phyloP scores from a whole-genome alignment of 1,140 invertebrate species.

The Macrobrachium rosenbergii region DNA sequence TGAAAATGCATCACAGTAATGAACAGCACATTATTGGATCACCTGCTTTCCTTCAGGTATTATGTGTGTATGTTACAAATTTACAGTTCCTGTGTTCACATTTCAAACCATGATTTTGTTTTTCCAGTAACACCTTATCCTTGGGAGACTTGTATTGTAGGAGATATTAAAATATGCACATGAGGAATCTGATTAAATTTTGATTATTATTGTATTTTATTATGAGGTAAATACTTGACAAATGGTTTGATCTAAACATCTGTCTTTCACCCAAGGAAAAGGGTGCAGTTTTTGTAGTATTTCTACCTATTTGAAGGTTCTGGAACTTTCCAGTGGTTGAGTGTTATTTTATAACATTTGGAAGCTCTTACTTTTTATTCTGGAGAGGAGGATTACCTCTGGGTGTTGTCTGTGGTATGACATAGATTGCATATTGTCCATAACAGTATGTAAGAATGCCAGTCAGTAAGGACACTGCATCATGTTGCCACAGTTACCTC shows the following conservation, averaged over 20 bases:
- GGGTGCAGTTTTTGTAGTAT: background rate
- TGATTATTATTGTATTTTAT: background rate
- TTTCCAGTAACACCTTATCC: conserved; percentile 29
- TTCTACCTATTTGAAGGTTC: too few relatives aligned
- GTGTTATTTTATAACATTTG: background rate
- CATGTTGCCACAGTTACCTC: background rate
- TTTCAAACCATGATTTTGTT: conserved; percentile 3
- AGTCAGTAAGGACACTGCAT: background rate
- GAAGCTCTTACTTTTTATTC: background rate
- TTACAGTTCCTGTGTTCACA: conserved; percentile 44
- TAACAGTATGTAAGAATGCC: background rate
- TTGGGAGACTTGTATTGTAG: conserved; percentile 18
- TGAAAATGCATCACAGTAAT: too few relatives aligned
- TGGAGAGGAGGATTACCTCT: background rate
- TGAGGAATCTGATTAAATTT: background rate
- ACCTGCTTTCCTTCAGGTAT: conserved; percentile 14
- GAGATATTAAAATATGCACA: background rate
- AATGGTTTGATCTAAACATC: background rate
- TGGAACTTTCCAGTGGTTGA: background rate
- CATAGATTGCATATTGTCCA: conserved; percentile 14
- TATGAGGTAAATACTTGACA: background rate
- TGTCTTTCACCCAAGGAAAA: background rate
- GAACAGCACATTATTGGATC: background rate
- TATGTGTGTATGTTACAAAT: conserved; percentile 33
- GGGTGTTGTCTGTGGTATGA: too few relatives aligned